phyloP scores from a whole-genome alignment of 2,113 vertebrate species.

The Alaudala cheleensis region DNA sequence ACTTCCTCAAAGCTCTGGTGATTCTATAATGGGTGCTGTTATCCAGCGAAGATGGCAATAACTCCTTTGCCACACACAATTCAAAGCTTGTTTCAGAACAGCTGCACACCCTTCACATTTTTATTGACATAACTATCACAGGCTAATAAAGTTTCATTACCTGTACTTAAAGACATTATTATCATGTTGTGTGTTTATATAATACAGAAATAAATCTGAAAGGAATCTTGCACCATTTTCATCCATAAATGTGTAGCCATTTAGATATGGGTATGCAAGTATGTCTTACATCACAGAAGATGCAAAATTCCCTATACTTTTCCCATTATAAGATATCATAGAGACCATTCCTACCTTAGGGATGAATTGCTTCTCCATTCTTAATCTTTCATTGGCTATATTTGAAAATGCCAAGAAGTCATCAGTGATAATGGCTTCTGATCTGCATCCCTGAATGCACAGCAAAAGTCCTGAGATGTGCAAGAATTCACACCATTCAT shows the following conservation, averaged over 20 bases:
- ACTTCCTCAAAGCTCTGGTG: not conserved
- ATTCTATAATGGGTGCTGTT: not conserved
- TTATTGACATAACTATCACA: constrained; percentile 39
- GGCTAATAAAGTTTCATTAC: constrained; percentile 56
- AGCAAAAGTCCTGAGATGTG: not conserved
- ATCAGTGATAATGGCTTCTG: not conserved
- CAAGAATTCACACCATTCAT: not conserved
- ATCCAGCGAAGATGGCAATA: not conserved
- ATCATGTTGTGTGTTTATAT: not conserved
- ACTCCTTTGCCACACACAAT: not conserved
- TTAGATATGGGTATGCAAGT: not conserved
- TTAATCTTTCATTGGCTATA: not conserved
- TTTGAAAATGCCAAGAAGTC: not conserved
- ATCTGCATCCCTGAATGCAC: not conserved
- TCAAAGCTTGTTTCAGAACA: constrained; percentile 13
- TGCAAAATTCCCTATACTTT: not conserved
- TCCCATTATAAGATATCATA: not conserved
- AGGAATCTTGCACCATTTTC: not conserved
- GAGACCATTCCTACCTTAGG: not conserved
- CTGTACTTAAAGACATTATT: constrained; percentile 16
- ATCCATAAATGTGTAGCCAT: not conserved
- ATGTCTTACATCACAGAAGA: fast-evolving
- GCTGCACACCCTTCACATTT: constrained; percentile 25
- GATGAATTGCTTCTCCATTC: not conserved
- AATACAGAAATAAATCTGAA: constrained; percentile 5